phyloP scores from a whole-genome alignment of 2,797 vertebrate genomes.

The Tragopan temminckii region DNA sequence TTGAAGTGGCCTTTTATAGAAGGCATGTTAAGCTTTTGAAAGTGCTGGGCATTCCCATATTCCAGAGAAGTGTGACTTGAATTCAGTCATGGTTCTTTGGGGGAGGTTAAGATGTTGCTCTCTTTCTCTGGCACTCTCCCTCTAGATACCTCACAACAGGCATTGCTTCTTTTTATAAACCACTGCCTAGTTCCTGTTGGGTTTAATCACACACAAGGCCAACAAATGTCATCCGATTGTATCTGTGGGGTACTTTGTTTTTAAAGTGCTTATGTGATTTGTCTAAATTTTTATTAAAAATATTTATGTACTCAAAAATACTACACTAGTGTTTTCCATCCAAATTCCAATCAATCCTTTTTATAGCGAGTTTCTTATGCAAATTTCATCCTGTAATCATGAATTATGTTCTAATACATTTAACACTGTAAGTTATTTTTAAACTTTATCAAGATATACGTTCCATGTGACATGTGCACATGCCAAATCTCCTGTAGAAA shows the following conservation, averaged over 20 bases:
- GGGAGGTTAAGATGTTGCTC: slow-evolving; percentile 61
- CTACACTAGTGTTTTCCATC: background rate
- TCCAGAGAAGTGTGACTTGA: slow-evolving; percentile 63
- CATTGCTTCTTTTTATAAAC: background rate
- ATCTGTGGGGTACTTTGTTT: background rate
- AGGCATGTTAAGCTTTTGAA: slow-evolving; percentile 65
- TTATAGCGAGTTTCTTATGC: background rate
- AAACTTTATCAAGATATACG: background rate
- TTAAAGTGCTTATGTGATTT: background rate
- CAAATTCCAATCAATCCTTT: background rate
- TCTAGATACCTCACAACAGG: background rate
- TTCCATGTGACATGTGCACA: background rate
- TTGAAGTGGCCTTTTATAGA: slow-evolving; percentile 77
- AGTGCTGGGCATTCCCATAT: slow-evolving; percentile 57
- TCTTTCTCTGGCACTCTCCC: background rate
- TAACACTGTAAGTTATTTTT: background rate
- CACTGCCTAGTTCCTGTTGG: background rate
- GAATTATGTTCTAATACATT: background rate
- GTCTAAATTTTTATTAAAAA: background rate
- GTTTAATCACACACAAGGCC: background rate
- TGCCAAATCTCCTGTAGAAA: background rate
- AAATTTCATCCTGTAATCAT: background rate
- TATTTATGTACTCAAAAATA: background rate
- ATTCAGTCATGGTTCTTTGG: slow-evolving; percentile 59
- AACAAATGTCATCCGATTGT: background rate